Evolutionary conservation across 2,797 vertebrate species (phyloP).

Genomic region (Channa striata): DNA sequence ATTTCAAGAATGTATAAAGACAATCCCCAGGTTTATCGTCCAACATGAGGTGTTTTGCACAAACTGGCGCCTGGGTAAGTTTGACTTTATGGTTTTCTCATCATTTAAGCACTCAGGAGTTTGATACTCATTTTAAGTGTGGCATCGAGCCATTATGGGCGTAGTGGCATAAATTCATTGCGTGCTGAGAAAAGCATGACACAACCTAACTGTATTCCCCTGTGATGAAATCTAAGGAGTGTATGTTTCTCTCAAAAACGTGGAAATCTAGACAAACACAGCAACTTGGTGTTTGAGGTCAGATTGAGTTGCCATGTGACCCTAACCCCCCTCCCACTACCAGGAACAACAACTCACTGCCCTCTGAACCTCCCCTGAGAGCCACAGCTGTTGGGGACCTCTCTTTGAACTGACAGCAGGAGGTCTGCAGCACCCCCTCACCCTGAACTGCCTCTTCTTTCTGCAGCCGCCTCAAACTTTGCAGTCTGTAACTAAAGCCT

Average conservation of each 20-base stretch:
- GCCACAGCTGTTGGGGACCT: slow-evolving; percentile 82
- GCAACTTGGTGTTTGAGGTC: slow-evolving; percentile 65
- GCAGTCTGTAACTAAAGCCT: slow-evolving; percentile 80
- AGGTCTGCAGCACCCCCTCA: slow-evolving; percentile 66
- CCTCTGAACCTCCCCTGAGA: slow-evolving; percentile 72
- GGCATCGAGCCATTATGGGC: background rate
- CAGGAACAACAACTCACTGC: slow-evolving; percentile 26
- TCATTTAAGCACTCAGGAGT: background rate
- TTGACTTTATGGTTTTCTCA: background rate
- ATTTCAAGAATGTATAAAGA: too few species aligned
- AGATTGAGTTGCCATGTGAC: slow-evolving; percentile 67
- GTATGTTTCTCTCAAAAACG: slow-evolving; percentile 26
- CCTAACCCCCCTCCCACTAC: slow-evolving; percentile 19
- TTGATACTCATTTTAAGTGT: background rate
- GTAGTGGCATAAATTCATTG: slow-evolving; percentile 18
- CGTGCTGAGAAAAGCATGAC: background rate
- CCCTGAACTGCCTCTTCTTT: slow-evolving; percentile 55
- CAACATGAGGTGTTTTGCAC: background rate
- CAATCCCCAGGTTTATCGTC: background rate
- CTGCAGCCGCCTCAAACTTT: slow-evolving; percentile 51
- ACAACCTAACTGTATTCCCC: background rate
- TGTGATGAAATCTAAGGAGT: slow-evolving; percentile 48
- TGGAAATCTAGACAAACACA: slow-evolving; percentile 46
- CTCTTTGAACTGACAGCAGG: slow-evolving; percentile 82
- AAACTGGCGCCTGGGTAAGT: background rate